A percentile compares a stretch with the other conserved stretches of the same genome.
phyloP scores from a whole-genome alignment of 1,140 invertebrate genomes.

The Polypedilum pembai region DNA sequence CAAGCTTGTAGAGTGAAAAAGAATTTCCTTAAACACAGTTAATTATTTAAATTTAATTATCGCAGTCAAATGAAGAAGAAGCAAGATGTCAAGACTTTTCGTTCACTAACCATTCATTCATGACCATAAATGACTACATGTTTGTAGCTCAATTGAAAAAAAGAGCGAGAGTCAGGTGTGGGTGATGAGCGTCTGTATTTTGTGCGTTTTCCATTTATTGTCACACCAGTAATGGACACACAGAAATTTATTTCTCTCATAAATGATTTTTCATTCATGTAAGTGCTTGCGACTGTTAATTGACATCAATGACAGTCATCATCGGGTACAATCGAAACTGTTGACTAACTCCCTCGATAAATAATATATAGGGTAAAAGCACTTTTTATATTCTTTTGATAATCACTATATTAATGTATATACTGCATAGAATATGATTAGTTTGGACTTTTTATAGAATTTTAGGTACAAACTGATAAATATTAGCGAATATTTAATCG shows the following conservation, averaged over 20 bases:
- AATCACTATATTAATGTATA: too few relatives aligned
- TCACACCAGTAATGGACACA: background rate
- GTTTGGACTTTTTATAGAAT: too few relatives aligned
- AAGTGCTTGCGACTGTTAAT: background rate
- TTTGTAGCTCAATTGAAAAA: background rate
- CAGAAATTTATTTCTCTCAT: background rate
- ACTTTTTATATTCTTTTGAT: too few relatives aligned
- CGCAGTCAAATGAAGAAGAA: background rate
- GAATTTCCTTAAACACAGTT: conserved; percentile 26
- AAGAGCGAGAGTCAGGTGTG: background rate
- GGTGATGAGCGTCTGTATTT: conserved; percentile 15
- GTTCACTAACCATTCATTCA: conserved; percentile 5
- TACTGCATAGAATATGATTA: too few relatives aligned
- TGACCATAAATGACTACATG: background rate
- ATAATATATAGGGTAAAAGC: too few relatives aligned
- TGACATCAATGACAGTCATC: conserved; percentile 11
- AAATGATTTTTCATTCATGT: background rate
- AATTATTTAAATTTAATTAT: conserved; percentile 28
- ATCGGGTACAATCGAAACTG: background rate
- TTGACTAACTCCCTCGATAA: conserved; percentile 4
- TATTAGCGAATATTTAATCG: too few relatives aligned
- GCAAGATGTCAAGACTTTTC: conserved; percentile 24
- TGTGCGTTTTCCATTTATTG: background rate
- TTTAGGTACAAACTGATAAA: too few relatives aligned
- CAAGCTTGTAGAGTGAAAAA: background rate